Conservation (phyloP, 2,888 invertebrate genomes). For the Aporophyla nigra region DNA sequence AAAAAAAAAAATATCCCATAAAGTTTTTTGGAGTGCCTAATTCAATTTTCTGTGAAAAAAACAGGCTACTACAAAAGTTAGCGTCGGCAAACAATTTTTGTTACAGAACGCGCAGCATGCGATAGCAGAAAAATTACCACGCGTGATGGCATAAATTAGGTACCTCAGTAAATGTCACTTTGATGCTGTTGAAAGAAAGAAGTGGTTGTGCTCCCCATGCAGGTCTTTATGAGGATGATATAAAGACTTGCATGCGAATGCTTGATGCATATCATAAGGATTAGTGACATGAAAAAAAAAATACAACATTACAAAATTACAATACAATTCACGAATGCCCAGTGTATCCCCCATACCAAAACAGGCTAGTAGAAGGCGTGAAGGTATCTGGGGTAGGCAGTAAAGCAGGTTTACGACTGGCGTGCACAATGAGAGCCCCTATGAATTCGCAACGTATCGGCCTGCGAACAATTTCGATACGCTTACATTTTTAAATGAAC, state of each 20-base stretch:
- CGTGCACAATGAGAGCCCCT: slow-evolving; percentile 54
- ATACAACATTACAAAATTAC: neutral
- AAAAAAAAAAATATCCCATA: neutral
- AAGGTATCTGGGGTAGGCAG: slow-evolving; percentile 58
- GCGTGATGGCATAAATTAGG: neutral
- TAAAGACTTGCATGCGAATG: no score
- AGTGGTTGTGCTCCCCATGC: neutral
- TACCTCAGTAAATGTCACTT: neutral
- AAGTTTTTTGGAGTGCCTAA: no score
- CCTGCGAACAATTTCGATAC: slow-evolving; percentile 55
- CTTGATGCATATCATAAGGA: no score
- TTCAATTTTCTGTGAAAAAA: no score
- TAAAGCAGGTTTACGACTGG: slow-evolving; percentile 70
- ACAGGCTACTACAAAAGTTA: no score
- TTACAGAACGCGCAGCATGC: no score
- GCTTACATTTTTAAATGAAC: slow-evolving; percentile 54
- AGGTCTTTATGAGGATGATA: neutral
- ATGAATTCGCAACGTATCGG: slow-evolving; percentile 63
- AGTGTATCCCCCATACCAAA: slow-evolving; percentile 43
- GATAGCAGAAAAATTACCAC: neutral
- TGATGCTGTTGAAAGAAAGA: neutral
- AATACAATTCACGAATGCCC: neutral
- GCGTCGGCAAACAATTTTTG: no score
- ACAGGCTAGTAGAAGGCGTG: slow-evolving; percentile 61
- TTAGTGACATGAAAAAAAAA: neutral